Conservation (phyloP, 1,140 invertebrate genomes). For the Bombus pascuorum region DNA sequence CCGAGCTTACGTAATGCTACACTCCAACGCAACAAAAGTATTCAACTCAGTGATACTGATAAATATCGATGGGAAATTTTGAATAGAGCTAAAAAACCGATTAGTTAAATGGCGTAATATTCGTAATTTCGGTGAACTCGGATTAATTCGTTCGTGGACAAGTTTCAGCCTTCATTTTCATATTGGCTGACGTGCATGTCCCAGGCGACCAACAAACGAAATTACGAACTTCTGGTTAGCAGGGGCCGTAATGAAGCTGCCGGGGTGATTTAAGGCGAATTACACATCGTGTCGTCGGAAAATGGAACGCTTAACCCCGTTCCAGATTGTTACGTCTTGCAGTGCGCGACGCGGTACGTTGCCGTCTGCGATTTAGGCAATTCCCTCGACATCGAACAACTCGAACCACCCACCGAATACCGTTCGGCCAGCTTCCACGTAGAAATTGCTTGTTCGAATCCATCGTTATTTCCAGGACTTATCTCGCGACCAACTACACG, state of each 20-base stretch:
- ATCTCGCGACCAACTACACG: too few relatives aligned
- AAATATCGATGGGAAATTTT: neutral
- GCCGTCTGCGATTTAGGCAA: constrained; percentile 15
- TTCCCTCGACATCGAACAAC: neutral
- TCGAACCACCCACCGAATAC: too few relatives aligned
- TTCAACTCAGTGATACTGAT: neutral
- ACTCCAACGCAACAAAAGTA: neutral
- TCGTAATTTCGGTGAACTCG: neutral
- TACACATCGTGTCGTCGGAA: constrained; percentile 25
- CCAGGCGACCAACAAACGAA: constrained; percentile 14
- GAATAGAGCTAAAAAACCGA: too few relatives aligned
- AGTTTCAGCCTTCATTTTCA: constrained; percentile 15
- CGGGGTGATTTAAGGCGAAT: constrained; percentile 30
- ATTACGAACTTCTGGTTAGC: constrained; percentile 29
- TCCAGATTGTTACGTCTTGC: constrained; percentile 33
- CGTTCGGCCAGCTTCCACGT: too few relatives aligned
- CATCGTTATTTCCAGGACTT: too few relatives aligned
- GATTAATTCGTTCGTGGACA: neutral
- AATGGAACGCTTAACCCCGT: constrained; percentile 44
- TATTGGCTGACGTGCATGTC: constrained; percentile 13
- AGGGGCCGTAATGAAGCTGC: constrained; percentile 20
- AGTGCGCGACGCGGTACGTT: neutral
- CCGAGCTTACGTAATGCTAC: neutral
- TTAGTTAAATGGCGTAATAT: too few relatives aligned
- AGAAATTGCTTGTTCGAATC: too few relatives aligned